These are phyloP conservation scores for Cheilosia variabilis DNA, from an alignment of 2,888 invertebrate genomes.

Conservation along the genomic window DNA sequence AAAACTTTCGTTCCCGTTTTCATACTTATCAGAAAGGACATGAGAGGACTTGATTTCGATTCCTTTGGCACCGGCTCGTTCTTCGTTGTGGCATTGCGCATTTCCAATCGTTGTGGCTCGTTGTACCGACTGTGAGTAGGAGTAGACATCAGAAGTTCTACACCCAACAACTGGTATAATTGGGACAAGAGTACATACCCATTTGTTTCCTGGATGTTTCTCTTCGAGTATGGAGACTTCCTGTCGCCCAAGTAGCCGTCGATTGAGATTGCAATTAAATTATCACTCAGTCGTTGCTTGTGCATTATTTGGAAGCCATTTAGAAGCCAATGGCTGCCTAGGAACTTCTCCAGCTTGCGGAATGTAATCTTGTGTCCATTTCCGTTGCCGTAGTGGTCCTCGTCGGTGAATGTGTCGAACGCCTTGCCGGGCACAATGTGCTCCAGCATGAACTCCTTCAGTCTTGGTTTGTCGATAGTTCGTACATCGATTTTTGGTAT, in stretches of 20 bases:
- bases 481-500: slow-evolving; percentile 85
- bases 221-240: slow-evolving; percentile 83
- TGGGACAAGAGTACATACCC: slow-evolving; percentile 78
- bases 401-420: slow-evolving; percentile 84
- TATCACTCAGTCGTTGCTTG: slow-evolving; percentile 82
- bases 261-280: slow-evolving; percentile 82
- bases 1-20: slow-evolving; percentile 87
- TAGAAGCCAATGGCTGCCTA: slow-evolving; percentile 82
- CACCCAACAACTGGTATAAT: not conserved
- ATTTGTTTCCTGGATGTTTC: slow-evolving; percentile 84
- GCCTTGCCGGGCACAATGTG: slow-evolving; percentile 86
- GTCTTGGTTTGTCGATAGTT: slow-evolving; percentile 84
- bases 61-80: slow-evolving; percentile 82
- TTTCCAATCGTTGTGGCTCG: slow-evolving; percentile 83
- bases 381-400: slow-evolving; percentile 83
- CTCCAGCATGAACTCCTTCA: slow-evolving; percentile 86
- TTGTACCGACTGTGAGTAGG: slow-evolving; percentile 80
- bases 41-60: slow-evolving; percentile 82
- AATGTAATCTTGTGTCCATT: slow-evolving; percentile 84
- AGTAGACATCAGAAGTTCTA: not conserved
- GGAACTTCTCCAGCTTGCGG: slow-evolving; percentile 82
- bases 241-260: slow-evolving; percentile 84
- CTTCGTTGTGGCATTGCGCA: slow-evolving; percentile 82
- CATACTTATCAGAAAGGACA: slow-evolving; percentile 85
- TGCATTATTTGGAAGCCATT: slow-evolving; percentile 83